phyloP scores from a whole-genome alignment of 2,888 invertebrate genomes.

The Caradrina clavipalpis region DNA sequence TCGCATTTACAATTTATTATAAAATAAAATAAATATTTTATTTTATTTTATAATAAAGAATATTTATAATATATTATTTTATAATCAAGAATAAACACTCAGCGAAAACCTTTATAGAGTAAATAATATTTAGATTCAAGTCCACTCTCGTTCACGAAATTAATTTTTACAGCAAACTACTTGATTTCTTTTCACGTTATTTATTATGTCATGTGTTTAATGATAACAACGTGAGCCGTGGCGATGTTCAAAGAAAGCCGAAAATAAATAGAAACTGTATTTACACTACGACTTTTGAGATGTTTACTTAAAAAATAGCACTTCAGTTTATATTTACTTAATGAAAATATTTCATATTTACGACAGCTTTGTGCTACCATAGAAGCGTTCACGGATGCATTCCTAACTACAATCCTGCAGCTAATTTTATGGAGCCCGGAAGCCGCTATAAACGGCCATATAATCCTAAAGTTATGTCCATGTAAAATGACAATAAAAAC shows the following conservation, averaged over 20 bases:
- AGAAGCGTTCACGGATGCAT: neutral
- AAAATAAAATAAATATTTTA: too few species aligned
- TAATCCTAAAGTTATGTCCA: conserved; percentile 15
- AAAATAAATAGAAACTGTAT: conserved; percentile 8
- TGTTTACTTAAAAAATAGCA: neutral
- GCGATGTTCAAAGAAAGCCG: conserved; percentile 1
- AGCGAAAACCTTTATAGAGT: neutral
- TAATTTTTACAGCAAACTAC: neutral
- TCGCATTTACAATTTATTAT: too few species aligned
- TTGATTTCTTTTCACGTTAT: neutral
- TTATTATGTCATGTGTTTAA: neutral
- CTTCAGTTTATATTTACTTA: neutral
- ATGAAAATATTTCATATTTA: too few species aligned
- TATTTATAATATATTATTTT: too few species aligned
- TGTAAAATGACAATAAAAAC: conserved; percentile 55
- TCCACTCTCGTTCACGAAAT: neutral
- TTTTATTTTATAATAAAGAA: too few species aligned
- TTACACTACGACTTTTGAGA: neutral
- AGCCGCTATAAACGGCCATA: neutral
- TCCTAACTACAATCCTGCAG: neutral
- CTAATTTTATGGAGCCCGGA: neutral
- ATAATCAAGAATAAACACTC: neutral
- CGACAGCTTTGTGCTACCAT: neutral
- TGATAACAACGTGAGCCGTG: neutral
- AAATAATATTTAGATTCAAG: neutral